Evolutionary conservation across 2,797 vertebrate genomes (phyloP), one percentile per base, ranked within the genome.

Genomic region (Vireo griseus): DNA sequence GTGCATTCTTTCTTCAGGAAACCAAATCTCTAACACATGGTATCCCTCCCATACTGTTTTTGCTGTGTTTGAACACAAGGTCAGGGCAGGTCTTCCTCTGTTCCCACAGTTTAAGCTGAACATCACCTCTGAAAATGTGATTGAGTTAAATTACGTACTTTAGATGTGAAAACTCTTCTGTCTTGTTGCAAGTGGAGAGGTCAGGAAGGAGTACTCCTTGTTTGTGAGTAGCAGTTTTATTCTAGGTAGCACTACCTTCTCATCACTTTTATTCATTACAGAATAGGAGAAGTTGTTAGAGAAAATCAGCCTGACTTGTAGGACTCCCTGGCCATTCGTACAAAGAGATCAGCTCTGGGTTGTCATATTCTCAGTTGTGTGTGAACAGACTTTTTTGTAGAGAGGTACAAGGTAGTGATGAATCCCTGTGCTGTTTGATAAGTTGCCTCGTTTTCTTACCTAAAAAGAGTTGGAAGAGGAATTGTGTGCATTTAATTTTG

Each of bases 1-100:
- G 91, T 66, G 65, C 92, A 77, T 95, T 93, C 68, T 79, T 95
- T 57, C 75, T 80, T 93, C 29, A 28, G 88, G 68, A 94, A 82
- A 82, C 59, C 59, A 82, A 85, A 87, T 81, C 57, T 76, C 68
- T 92, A 52, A 67, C 57, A 67, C 63, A 58, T 29, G 61, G 47
- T 58, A 65, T 83, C 45, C 39, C 44, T 91, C 73, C 47, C 69
- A 40, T 68, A 39, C 76, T 82, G 25, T 17, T 80, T 74, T 87
- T 80, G 14, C n/a, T 14, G 22, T 52, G 42, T 80, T 88, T 82
- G 62, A 92, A 55, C 55, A 57, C 39, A 51, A 73, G 87, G 68
- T 82, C 51, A 55, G 20, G 62, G 68, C 75, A 91, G 42, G 57
- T 73, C 52, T 74, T 92, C 25, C 54, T 86, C 4, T 12, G 50